phyloP scores from a whole-genome alignment of 2,113 vertebrate genomes.

The Festucalex cinctus region DNA sequence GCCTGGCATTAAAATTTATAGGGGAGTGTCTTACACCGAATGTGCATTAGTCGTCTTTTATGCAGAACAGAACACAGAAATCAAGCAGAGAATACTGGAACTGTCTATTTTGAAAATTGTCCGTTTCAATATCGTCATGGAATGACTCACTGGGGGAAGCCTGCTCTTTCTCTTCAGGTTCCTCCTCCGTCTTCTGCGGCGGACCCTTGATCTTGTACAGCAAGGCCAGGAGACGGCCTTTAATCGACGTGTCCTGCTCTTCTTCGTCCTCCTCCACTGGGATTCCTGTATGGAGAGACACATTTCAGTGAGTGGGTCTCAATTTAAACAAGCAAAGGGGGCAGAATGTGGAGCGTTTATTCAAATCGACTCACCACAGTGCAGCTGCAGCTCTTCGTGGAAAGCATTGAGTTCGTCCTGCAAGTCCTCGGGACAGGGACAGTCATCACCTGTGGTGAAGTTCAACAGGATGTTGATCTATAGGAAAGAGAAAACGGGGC shows the following conservation, averaged over 20 bases:
- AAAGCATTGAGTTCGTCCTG: slow-evolving; percentile 86
- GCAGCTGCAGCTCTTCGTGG: slow-evolving; percentile 89
- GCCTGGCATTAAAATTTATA: slow-evolving; percentile 43
- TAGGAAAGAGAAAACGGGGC: slow-evolving; percentile 10
- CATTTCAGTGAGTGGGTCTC: slow-evolving; percentile 3
- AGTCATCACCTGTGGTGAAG: slow-evolving; percentile 91
- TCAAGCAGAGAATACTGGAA: slow-evolving; percentile 22
- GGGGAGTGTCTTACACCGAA: slow-evolving; percentile 1
- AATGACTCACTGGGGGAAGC: slow-evolving; percentile 82
- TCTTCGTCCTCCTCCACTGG: slow-evolving; percentile 88
- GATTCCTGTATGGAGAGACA: slow-evolving; percentile 75
- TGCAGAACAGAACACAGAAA: slow-evolving; percentile 7
- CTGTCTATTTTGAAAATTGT: background rate
- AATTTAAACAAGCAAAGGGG: background rate
- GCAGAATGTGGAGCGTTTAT: background rate
- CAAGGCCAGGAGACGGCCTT: slow-evolving; percentile 82
- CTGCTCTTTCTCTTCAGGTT: slow-evolving; percentile 79
- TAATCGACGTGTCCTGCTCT: slow-evolving; percentile 84
- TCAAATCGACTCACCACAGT: slow-evolving; percentile 80
- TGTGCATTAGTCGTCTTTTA: slow-evolving; percentile 39
- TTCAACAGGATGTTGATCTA: slow-evolving; percentile 98
- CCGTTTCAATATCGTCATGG: background rate
- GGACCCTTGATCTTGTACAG: slow-evolving; percentile 90
- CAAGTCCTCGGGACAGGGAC: slow-evolving; percentile 90
- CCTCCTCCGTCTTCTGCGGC: slow-evolving; percentile 79